Base-by-base conservation (phyloP, 1,140 invertebrate species). In the Lepidostoma basale region DNA sequence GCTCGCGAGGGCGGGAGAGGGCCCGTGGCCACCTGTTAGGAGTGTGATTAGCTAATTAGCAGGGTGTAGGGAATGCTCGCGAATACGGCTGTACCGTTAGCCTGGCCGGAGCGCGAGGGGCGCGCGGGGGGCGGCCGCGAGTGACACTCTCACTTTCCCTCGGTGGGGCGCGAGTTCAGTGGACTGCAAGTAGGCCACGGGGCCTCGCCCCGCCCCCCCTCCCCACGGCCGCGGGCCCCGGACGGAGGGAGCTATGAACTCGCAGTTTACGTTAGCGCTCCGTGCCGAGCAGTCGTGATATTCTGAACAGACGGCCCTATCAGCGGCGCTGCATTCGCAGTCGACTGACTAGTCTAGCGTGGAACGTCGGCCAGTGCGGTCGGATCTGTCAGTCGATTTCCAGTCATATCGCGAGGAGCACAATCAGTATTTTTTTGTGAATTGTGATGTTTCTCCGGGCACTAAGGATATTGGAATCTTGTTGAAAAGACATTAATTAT, bases 111-210 rank as follows among this genome's bases (percentile, higher is more conserved):
- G 66, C 10, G 36, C 6, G 59, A 3, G 26, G 25, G 39, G 58
- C 44, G 36, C 16, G 5, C 45, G 14, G 56, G 23, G 23, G n/a
- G 60, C 52, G 12, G 42, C 8, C 33, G 14, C 26, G 40, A 33
- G 66, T 52, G 78, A 76, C 77, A 85, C 85, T 86, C 85, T 86
- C 84, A 86, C 85, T 86, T 86, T 86, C 85, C 62, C 36, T 85
- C 84, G 82, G 79, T 76, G 74, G 77, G 78, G 73, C 74, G 81
- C 81, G 85, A 62, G 70, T 68, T 87, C 81, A 84, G 83, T 83
- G 84, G 82, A 84, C 87, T 82, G 78, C 75, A 88, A 87, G 79
- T 88, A 83, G 88, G 87, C 88, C 88, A 87, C 78, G 81, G 81
- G 83, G 78, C 77, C 70, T 77, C 84, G 84, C 75, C 83, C 83